Evolutionary conservation across 2,797 vertebrate genomes (phyloP), one percentile per base, ranked within the genome.

Genomic region (Halcyon badia): DNA sequence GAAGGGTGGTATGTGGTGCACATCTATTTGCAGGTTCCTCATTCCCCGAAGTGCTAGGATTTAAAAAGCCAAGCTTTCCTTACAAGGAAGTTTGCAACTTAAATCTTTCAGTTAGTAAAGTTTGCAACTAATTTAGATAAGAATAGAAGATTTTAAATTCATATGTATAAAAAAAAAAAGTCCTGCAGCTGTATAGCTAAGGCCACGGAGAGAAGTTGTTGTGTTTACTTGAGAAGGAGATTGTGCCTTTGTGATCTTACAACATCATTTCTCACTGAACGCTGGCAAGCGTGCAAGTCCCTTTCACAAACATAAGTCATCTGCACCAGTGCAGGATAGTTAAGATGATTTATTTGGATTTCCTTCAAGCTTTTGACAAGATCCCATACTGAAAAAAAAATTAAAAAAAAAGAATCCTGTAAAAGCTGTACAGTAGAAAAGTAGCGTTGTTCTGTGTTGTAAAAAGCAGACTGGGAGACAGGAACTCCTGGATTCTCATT

Each of bases 261-360:
- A 1, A 57, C 46, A 75, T 42, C 8, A 51, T 78, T 92, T 86
- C 79, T 88, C 49, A 21, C 54, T 42, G 37, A 68, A 92, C 85
- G 61, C 77, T 39, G 14, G 60, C 75, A 87, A 75, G 57, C 2
- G 1, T 31, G 18, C 77, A 78, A 78, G 79, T 54, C 82, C 37
- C 57, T 83, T 75, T 77, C 78, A 85, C 52, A 85, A 89, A 81
- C 2, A 0, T 60, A 81, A 90, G 83, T 56, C 73, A 68, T 93
- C 78, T 52, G 4, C 78, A 58, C 31, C 49, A 37, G 39, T 49
- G 85, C 3, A 57, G 16, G 41, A 65, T 5, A 75, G 49, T 77
- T 87, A 84, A 87, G 75, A 93, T 89, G n/a, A 89, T 90, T 83
- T 93, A 71, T 89, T 35, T 90, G 86, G 57, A 89, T 85, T 93